These are phyloP conservation scores for Biston betularia DNA, from an alignment of 2,888 invertebrate genomes.

Conservation along the genomic window DNA sequence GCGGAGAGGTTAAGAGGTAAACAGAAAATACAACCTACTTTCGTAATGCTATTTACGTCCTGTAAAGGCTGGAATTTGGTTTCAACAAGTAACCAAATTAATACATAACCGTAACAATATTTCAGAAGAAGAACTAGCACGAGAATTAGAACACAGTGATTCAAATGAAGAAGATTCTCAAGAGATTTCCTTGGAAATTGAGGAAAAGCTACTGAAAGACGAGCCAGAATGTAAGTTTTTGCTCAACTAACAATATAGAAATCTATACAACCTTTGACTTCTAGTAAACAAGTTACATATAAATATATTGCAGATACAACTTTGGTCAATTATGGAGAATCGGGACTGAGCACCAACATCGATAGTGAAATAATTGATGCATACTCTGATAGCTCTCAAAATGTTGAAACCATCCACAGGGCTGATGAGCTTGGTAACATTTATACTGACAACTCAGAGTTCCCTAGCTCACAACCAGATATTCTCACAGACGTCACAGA, in stretches of 20 bases:
- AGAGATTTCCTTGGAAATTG: constrained; percentile 80
- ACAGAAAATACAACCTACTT: constrained; percentile 9
- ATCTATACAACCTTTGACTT: not conserved
- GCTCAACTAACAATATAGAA: not conserved
- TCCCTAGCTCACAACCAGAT: constrained; percentile 67
- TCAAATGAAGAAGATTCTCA: constrained; percentile 81
- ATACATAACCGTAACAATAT: constrained; percentile 5
- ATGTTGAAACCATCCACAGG: constrained; percentile 69
- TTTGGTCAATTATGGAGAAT: constrained; percentile 77
- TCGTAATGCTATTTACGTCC: constrained; percentile 3
- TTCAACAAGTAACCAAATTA: not conserved
- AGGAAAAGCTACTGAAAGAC: constrained; percentile 81
- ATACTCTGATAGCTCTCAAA: constrained; percentile 72
- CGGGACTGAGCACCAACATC: constrained; percentile 55
- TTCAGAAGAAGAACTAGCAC: constrained; percentile 79
- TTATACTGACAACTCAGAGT: constrained; percentile 73
- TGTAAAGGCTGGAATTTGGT: not conserved
- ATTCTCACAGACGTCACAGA: constrained; percentile 65
- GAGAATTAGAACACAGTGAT: constrained; percentile 81
- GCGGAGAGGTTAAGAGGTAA: constrained; percentile 75
- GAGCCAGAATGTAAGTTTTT: constrained; percentile 76
- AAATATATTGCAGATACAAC: constrained; percentile 71
- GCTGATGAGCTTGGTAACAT: constrained; percentile 79
- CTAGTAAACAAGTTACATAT: constrained; percentile 1
- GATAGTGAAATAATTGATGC: constrained; percentile 71